These are phyloP conservation scores for Cetoscarus ocellatus DNA, from an alignment of 2,797 vertebrate species.

Conservation along the genomic window DNA sequence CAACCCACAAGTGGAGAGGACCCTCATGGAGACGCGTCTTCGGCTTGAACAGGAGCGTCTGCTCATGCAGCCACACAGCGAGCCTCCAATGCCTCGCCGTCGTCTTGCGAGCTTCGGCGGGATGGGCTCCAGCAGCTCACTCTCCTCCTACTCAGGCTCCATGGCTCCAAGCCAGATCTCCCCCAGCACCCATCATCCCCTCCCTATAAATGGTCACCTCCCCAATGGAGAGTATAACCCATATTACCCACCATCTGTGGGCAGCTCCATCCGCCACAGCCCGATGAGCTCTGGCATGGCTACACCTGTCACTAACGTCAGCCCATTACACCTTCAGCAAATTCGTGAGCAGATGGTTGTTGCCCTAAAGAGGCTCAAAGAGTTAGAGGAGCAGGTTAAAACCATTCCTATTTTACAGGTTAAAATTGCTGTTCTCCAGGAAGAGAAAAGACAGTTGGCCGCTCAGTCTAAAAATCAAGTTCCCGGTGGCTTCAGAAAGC, in stretches of 20 bases:
- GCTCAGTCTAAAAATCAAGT: constrained; percentile 90
- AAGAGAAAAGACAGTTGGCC: constrained; percentile 93
- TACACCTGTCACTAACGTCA: constrained; percentile 95
- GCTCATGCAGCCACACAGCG: constrained; percentile 88
- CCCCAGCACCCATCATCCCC: constrained; percentile 78
- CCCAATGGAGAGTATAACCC: constrained; percentile 87
- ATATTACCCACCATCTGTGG: constrained; percentile 89
- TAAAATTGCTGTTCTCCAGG: constrained; percentile 98
- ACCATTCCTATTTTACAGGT: constrained; percentile 97
- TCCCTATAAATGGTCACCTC: constrained; percentile 88
- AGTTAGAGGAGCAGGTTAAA: constrained; percentile 95
- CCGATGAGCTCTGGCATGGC: constrained; percentile 95
- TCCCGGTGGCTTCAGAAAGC: constrained; percentile 87
- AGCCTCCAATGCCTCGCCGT: constrained; percentile 86
- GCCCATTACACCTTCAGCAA: constrained; percentile 94
- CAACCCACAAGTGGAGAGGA: constrained; percentile 97
- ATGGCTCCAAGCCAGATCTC: constrained; percentile 84
- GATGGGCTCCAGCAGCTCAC: constrained; percentile 92
- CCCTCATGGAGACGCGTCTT: constrained; percentile 96
- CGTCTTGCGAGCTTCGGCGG: constrained; percentile 95
- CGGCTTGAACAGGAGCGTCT: constrained; percentile 94
- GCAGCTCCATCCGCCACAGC: constrained; percentile 96
- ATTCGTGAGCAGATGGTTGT: constrained; percentile 98
- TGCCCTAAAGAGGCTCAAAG: constrained; percentile 93
- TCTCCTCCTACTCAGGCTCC: constrained; percentile 91